Conservation (phyloP, 2,113 vertebrate species). For the Phrynocephalus versicolor region DNA sequence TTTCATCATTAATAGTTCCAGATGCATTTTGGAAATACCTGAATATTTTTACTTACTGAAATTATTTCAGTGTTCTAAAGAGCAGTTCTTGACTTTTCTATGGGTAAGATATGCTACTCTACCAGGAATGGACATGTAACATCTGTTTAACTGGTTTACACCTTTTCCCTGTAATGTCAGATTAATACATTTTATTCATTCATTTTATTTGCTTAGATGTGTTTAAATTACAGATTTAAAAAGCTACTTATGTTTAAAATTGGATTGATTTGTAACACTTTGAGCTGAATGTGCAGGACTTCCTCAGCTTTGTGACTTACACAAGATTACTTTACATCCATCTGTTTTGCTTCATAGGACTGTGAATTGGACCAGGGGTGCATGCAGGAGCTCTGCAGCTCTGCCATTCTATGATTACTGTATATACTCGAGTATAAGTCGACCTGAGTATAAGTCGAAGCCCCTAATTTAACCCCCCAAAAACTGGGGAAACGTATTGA, state of each 20-base stretch:
- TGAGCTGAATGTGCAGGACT: background rate
- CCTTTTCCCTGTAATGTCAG: background rate
- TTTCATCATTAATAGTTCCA: too few species aligned
- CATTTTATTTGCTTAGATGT: background rate
- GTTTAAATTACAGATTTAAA: background rate
- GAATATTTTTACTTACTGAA: background rate
- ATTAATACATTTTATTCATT: background rate
- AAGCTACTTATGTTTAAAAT: background rate
- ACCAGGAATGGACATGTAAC: background rate
- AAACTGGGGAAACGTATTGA: too few species aligned
- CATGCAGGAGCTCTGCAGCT: conserved; percentile 23
- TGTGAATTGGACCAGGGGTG: background rate
- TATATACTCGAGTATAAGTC: too few species aligned
- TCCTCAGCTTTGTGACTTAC: too few species aligned
- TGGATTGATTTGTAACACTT: background rate
- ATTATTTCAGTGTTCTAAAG: background rate
- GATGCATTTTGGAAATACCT: background rate
- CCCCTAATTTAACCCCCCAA: too few species aligned
- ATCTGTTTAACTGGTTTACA: background rate
- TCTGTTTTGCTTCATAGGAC: background rate
- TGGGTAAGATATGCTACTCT: too few species aligned
- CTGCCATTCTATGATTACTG: too few species aligned
- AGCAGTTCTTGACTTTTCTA: too few species aligned
- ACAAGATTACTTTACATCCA: background rate
- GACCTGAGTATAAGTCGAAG: too few species aligned